Evolutionary conservation across 2,113 vertebrate species (phyloP).

Genomic region (Apodemus speciosus): DNA sequence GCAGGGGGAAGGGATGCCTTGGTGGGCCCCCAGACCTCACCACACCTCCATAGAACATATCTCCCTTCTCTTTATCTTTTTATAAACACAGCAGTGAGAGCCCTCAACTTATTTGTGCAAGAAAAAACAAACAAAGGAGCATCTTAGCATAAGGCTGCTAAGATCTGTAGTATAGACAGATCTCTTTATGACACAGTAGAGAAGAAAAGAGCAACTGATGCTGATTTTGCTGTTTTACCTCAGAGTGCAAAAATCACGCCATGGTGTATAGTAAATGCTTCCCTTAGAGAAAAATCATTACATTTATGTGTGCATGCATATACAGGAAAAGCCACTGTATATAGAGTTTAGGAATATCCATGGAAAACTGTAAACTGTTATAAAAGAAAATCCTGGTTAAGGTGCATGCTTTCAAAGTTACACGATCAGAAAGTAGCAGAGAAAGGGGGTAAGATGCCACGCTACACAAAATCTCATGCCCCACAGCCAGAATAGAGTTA

Average conservation of each 20-base stretch:
- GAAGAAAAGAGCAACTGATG: not conserved
- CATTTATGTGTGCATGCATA: not conserved
- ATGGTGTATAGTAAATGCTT: not conserved
- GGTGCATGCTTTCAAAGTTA: not conserved
- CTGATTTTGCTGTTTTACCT: not conserved
- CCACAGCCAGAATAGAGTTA: not conserved
- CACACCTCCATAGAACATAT: too few species aligned
- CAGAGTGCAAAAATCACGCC: not conserved
- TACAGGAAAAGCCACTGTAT: not conserved
- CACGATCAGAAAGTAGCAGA: not conserved
- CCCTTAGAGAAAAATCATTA: not conserved
- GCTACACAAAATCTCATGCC: not conserved
- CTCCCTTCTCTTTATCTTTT: too few species aligned
- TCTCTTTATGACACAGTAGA: not conserved
- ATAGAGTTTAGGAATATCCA: not conserved
- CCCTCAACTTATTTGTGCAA: not conserved
- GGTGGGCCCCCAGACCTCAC: too few species aligned
- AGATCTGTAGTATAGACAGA: not conserved
- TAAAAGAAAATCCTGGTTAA: not conserved
- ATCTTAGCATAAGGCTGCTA: not conserved
- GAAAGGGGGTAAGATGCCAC: not conserved
- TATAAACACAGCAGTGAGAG: too few species aligned
- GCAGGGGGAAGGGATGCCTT: too few species aligned
- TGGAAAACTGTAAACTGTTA: not conserved
- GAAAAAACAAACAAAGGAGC: not conserved